Percentiles rank a stretch among this genome's conserved stretches.
Conservation (phyloP, 2,888 invertebrate species). For the Laothoe populi region DNA sequence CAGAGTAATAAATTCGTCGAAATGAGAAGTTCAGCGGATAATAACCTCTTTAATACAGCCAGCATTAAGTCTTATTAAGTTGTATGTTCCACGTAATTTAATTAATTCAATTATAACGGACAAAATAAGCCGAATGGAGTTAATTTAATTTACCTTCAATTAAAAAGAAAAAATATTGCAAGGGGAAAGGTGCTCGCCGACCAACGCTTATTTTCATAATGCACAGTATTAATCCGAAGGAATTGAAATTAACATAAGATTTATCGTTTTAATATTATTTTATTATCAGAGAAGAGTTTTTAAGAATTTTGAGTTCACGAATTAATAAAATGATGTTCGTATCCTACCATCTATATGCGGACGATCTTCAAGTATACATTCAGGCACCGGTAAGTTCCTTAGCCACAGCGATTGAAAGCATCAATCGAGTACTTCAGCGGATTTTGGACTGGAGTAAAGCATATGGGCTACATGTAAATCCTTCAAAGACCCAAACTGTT, state of each 20-base stretch:
- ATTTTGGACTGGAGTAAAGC: too few relatives aligned
- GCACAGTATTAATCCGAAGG: background rate
- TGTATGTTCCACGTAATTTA: constrained; percentile 4
- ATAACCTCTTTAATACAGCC: background rate
- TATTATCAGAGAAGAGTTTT: background rate
- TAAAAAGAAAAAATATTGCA: constrained; percentile 12
- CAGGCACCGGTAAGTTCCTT: too few relatives aligned
- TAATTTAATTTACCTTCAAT: constrained; percentile 11
- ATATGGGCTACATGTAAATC: too few relatives aligned
- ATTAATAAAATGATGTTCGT: too few relatives aligned
- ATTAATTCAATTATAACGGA: constrained; percentile 10
- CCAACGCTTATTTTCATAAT: background rate
- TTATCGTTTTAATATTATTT: constrained; percentile 2
- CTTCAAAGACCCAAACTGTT: too few relatives aligned
- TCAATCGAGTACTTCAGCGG: too few relatives aligned
- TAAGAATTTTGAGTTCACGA: too few relatives aligned
- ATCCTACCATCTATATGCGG: too few relatives aligned
- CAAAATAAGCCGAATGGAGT: background rate
- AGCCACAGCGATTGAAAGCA: too few relatives aligned
- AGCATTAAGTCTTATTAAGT: background rate
- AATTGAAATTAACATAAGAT: background rate
- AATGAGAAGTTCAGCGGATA: background rate
- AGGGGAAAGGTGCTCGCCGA: background rate
- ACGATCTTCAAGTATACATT: too few relatives aligned
- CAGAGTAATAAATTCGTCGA: too few relatives aligned